Evolutionary conservation across 2,888 invertebrate genomes (phyloP).

Genomic region (Nemapogon koenigi): DNA sequence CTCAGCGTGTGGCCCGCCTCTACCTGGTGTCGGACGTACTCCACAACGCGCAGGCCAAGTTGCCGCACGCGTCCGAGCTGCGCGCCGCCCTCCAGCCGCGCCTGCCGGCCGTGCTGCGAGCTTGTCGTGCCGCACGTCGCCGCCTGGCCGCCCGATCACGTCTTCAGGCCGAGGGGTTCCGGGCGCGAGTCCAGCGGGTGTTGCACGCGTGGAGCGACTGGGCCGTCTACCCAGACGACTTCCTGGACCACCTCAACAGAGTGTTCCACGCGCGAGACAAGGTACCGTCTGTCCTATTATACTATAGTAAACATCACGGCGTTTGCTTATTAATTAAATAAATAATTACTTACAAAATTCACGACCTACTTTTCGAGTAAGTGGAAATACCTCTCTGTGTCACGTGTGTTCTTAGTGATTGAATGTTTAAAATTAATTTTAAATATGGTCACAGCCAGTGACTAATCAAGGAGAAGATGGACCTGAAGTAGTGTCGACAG

Average conservation of each 20-base stretch:
- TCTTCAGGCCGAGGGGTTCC: constrained; percentile 95
- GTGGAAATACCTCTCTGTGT: too few relatives aligned
- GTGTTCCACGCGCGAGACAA: constrained; percentile 81
- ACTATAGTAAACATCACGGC: too few relatives aligned
- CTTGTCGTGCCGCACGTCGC: constrained; percentile 74
- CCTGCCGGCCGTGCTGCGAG: constrained; percentile 77
- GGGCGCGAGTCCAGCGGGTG: constrained; percentile 85
- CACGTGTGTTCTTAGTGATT: too few relatives aligned
- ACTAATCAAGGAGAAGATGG: too few relatives aligned
- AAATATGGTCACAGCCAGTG: too few relatives aligned
- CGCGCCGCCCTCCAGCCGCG: constrained; percentile 88
- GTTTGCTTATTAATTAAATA: too few relatives aligned
- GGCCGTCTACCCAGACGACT: constrained; percentile 94
- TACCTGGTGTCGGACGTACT: constrained; percentile 97
- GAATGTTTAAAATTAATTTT: too few relatives aligned
- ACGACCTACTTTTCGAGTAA: too few relatives aligned
- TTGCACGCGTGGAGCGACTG: constrained; percentile 98
- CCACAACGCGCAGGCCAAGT: constrained; percentile 95
- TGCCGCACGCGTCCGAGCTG: constrained; percentile 94
- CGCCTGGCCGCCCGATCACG: constrained; percentile 73
- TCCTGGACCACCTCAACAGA: constrained; percentile 85
- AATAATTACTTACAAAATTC: too few relatives aligned
- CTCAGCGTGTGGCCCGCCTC: constrained; percentile 89
- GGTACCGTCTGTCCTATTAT: constrained; percentile 21
- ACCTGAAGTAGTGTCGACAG: too few relatives aligned